phyloP scores from a whole-genome alignment of 2,113 vertebrate genomes.

The Perca flavescens region DNA sequence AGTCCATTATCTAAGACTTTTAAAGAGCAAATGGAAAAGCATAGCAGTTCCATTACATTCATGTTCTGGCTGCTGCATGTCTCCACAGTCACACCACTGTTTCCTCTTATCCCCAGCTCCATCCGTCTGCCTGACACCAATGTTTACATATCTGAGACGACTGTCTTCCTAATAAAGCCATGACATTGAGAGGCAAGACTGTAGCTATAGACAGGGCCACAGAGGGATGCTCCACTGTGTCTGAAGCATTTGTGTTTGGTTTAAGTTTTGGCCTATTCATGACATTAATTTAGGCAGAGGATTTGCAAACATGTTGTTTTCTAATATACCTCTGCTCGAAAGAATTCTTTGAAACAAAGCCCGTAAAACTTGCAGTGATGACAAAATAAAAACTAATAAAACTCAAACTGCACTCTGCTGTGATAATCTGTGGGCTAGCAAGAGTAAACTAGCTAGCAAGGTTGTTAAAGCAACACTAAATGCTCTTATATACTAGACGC shows the following conservation, averaged over 20 bases:
- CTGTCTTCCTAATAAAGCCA: slow-evolving; percentile 57
- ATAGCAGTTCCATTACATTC: neutral
- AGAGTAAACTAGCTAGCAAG: no score
- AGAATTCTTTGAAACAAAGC: neutral
- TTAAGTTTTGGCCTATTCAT: neutral
- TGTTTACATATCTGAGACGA: slow-evolving; percentile 59
- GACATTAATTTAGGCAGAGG: neutral
- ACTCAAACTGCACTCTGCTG: neutral
- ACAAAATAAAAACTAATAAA: no score
- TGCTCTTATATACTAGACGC: no score
- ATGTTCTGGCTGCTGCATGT: neutral
- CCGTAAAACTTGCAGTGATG: no score
- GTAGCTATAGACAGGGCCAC: neutral
- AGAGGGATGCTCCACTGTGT: neutral
- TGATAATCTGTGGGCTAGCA: no score
- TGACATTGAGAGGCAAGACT: slow-evolving; percentile 4
- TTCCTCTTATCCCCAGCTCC: slow-evolving; percentile 35
- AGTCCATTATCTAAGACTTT: neutral
- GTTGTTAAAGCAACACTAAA: no score
- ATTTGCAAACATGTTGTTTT: neutral
- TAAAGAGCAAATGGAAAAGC: neutral
- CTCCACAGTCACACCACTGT: neutral
- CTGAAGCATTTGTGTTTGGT: neutral
- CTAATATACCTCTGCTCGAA: neutral
- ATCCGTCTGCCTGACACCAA: slow-evolving; percentile 13